phyloP scores from a whole-genome alignment of 2,113 vertebrate genomes.

The Ammospiza nelsoni region DNA sequence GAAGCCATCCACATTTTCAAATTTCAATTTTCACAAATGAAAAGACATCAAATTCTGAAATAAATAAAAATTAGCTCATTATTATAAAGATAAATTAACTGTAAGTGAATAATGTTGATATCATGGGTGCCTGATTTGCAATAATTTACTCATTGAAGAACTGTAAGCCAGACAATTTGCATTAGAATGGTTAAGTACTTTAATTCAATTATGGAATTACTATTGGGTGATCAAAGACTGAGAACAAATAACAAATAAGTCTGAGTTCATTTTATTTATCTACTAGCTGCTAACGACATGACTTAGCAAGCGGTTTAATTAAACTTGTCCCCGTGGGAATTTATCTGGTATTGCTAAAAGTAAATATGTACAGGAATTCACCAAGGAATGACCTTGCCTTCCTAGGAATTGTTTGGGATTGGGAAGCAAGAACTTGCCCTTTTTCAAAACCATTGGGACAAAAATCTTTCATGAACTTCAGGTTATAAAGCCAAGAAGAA shows the following conservation, averaged over 20 bases:
- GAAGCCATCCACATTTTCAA: neutral
- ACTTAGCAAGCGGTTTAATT: conserved; percentile 42
- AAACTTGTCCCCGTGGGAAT: neutral
- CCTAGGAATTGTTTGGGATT: neutral
- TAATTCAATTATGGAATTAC: conserved; percentile 64
- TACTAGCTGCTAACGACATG: neutral
- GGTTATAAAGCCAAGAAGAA: neutral
- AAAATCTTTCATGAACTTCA: neutral
- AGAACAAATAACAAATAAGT: conserved; percentile 36
- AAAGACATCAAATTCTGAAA: neutral
- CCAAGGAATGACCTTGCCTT: neutral
- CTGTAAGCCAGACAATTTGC: neutral
- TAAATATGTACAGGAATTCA: neutral
- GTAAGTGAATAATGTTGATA: neutral
- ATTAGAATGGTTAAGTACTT: conserved; percentile 41
- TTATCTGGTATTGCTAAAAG: neutral
- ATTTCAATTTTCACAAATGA: neutral
- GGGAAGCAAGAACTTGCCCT: neutral
- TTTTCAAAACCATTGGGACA: neutral
- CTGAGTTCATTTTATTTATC: conserved; percentile 17
- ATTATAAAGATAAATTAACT: neutral
- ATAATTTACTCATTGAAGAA: neutral
- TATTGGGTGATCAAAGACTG: conserved; percentile 18
- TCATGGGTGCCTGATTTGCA: neutral
- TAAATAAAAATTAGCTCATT: neutral